Evolutionary conservation across 1,140 invertebrate species (phyloP).

Genomic region (Conus betulinus): DNA sequence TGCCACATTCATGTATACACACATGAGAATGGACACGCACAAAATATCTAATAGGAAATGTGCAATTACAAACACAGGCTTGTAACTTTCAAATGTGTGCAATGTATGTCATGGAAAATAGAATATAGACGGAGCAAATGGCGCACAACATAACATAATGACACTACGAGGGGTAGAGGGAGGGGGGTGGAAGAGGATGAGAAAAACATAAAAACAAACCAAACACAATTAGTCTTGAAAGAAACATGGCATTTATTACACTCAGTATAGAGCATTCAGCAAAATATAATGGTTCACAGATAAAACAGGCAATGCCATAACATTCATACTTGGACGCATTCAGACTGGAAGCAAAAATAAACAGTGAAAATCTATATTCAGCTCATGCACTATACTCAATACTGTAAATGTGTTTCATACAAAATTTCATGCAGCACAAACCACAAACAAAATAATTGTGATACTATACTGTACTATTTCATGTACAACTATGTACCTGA

Average conservation of each 20-base stretch:
- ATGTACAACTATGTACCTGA: neutral
- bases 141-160: no score
- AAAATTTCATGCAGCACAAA: neutral
- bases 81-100: no score
- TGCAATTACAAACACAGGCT: no score
- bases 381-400: neutral
- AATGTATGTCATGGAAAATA: no score
- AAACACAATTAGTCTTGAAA: neutral
- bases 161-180: no score
- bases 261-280: neutral
- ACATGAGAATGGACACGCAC: no score
- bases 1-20: no score
- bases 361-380: neutral
- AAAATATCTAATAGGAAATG: no score
- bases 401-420: neutral
- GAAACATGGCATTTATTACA: conserved; percentile 3
- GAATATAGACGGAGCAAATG: no score
- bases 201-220: neutral
- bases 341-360: neutral
- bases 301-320: neutral
- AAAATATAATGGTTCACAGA: neutral
- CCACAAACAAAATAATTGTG: neutral
- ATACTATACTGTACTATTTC: neutral
- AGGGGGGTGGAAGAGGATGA: neutral
- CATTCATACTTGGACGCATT: neutral